Base-by-base conservation (phyloP, 1,140 invertebrate genomes). In the Daktulosphaira vitifoliae region DNA sequence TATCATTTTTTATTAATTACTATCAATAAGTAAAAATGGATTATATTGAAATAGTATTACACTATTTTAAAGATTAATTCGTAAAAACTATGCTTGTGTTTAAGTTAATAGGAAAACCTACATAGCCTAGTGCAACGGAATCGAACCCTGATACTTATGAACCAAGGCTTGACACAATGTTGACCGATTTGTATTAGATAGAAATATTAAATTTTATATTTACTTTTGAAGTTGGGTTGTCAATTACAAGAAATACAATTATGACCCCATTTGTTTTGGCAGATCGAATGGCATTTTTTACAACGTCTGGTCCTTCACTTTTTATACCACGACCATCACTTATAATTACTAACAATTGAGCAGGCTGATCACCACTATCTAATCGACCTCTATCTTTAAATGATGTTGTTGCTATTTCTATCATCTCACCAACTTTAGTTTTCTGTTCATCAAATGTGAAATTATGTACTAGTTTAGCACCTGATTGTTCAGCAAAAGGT, bases 321-420 rank as follows among this genome's bases (percentile, higher is more conserved):
- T 90, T 91, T 49, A 97, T 82, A 1, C 91, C 92, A 50, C 92
- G 81, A 0, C 96, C 96, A 79, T 99, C 96, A 42, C 92, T 94
- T 6, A 99, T 80, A 26, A 99, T 84, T 13, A 99, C 77, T 62
- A 99, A 74, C 9, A 99, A 76, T 78, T 98, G 96, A 0, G 91
- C 88, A 68, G 84, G 84, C 66, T 84, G 80, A n/a, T 76, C 74
- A 23, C 72, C 76, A 44, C 74, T 62, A 67, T 23, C 68, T 79
- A 80, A 70, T 76, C 78, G 65, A 79, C 77, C 68, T 22, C 69
- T 53, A 3, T 67, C 65, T 22, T 67, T 50, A 69, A 92, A 86
- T 74, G 88, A 80, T 2, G 83, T 82, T 1, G 84, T 84, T 15
- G 84, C 82, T 70, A 86, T 86, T 70, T 94, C 82, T 13, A 98